These are phyloP conservation scores for Caracal caracal DNA, from an alignment of 2,113 vertebrate genomes.

Conservation along the genomic window DNA sequence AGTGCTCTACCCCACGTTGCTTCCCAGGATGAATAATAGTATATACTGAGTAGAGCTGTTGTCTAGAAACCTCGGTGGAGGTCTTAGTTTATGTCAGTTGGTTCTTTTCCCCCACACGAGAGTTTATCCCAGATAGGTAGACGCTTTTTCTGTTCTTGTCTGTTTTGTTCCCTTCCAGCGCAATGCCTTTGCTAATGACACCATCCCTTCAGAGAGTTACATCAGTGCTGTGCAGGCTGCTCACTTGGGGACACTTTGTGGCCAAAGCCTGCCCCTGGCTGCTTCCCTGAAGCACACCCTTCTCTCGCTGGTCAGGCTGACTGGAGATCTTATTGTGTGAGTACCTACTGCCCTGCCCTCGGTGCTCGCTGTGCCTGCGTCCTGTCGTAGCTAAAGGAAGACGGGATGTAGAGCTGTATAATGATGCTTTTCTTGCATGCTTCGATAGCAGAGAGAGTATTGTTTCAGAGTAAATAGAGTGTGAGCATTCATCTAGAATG, in stretches of 20 bases:
- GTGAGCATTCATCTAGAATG: not conserved
- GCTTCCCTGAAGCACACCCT: constrained; percentile 97
- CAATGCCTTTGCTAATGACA: constrained; percentile 98
- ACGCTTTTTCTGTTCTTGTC: not conserved
- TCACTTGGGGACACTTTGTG: constrained; percentile 95
- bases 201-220: constrained; percentile 97
- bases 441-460: not conserved
- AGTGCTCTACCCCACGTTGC: not conserved
- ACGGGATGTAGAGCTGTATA: not conserved
- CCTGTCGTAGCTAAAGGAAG: not conserved
- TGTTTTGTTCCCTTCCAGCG: constrained; percentile 86
- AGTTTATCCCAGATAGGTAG: not conserved
- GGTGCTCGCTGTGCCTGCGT: rapidly evolving
- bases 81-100: not conserved
- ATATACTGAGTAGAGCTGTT: not conserved
- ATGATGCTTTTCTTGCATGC: not conserved
- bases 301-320: constrained; percentile 96
- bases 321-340: constrained; percentile 98
- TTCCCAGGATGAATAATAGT: not conserved
- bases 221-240: constrained; percentile 98
- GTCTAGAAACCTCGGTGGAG: not conserved
- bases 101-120: not conserved
- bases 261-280: constrained; percentile 94
- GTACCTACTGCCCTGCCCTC: constrained; percentile 53
- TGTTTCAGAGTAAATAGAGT: not conserved